Percentiles rank a stretch among this genome's conserved stretches.
Evolutionary conservation across 2,113 vertebrate species (phyloP).

Genomic region (Scalopus aquaticus): DNA sequence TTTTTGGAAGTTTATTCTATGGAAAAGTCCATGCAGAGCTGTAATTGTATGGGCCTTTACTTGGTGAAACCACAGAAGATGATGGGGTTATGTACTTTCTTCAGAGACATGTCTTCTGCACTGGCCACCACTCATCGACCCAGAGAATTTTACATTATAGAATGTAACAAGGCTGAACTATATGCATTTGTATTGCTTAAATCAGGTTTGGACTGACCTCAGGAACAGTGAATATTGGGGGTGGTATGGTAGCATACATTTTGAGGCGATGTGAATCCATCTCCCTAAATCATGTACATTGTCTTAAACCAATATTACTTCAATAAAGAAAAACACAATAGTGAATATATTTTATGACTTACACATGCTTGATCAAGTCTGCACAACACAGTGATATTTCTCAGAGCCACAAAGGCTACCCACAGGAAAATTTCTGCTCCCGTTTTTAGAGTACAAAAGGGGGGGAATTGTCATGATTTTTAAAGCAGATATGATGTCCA

Average conservation of each 20-base stretch:
- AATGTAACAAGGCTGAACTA: not conserved
- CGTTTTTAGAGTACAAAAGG: not conserved
- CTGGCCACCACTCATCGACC: not conserved
- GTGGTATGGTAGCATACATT: too few species aligned
- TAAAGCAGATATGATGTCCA: not conserved
- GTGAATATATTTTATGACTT: not conserved
- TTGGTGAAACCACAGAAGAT: not conserved
- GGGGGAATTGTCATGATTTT: not conserved
- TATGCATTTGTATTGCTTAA: not conserved
- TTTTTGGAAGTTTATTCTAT: not conserved
- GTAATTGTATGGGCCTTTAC: not conserved
- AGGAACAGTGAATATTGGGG: not conserved
- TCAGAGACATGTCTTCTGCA: not conserved
- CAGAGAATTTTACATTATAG: constrained; percentile 1
- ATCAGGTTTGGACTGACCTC: not conserved
- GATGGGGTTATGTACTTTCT: not conserved
- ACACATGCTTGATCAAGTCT: not conserved
- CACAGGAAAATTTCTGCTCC: not conserved
- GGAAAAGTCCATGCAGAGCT: not conserved
- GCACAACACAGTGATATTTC: not conserved
- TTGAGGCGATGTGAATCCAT: too few species aligned
- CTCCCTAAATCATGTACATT: too few species aligned
- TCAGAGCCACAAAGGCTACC: not conserved
- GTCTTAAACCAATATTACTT: too few species aligned
- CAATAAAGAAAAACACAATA: too few species aligned